Evolutionary conservation across 2,113 vertebrate species (phyloP), one percentile per base, ranked within the genome.

Genomic region (Ahaetulla prasina): DNA sequence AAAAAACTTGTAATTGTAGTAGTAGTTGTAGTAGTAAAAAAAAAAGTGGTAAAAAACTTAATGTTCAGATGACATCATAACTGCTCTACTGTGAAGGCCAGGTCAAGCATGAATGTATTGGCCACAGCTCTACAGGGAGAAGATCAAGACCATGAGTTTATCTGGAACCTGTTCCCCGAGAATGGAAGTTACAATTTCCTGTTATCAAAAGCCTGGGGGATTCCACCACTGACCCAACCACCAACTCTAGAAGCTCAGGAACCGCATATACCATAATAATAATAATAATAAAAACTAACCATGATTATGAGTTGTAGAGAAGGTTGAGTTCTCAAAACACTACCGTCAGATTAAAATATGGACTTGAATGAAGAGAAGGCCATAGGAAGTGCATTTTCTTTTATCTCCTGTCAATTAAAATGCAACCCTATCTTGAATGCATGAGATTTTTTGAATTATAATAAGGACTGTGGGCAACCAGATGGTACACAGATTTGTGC

Each of bases 401-500:
- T 25, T 30, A 47, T 22, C 12, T 35, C 89, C 52, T 10, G 1
- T 43, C 43, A 54, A 54, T 47, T 20, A 35, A 45, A 87, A 53
- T 1, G 43, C 43, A 53, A 22, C 49, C 16, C 7, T 9, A 57
- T 93, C 18, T 92, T 84, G n/a, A 94, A 53, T n/a, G 93, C 92
- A 94, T 94, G 92, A 22, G 94, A 94, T 94, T 95, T 63, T 88
- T 63, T 88, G 89, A 91, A 94, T 95, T 93, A 43, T 80, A 94
- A 92, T 94, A 94, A 95, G 93, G 86, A 91, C 92, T 93, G 90
- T 95, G 91, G 92, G 92, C 90, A 52, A 95, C 91, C 95, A 49
- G 94, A 74, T 68, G 90, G 20, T 0, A 1, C 25, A 49, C 35
- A 91, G 93, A 90, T 96, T 53, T 0, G 0, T 60, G 91, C 94